phyloP scores from a whole-genome alignment of 2,797 vertebrate species.

The Tachyglossus aculeatus region DNA sequence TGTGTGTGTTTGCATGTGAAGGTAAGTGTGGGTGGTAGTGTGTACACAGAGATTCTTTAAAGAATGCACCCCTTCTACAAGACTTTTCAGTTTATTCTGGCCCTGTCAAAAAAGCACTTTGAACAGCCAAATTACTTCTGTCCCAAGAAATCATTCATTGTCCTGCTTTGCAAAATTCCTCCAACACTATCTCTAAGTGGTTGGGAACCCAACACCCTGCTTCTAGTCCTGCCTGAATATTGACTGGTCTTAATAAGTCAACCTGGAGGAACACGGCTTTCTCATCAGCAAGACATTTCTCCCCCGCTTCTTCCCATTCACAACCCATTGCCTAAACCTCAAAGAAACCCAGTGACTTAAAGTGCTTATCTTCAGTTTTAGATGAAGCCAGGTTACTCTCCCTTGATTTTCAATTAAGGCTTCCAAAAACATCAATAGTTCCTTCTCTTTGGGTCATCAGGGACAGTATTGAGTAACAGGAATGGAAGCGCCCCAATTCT shows the following conservation, averaged over 20 bases:
- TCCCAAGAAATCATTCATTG: neutral
- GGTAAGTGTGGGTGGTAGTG: neutral
- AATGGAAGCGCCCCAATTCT: neutral
- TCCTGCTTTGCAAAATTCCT: neutral
- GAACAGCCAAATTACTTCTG: neutral
- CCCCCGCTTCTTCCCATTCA: neutral
- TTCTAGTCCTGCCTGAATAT: neutral
- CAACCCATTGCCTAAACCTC: neutral
- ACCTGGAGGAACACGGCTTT: neutral
- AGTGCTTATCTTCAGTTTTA: neutral
- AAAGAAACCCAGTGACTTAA: neutral
- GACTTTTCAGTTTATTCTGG: neutral
- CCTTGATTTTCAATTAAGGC: conserved; percentile 7
- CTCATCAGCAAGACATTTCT: neutral
- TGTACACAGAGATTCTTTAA: neutral
- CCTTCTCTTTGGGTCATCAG: neutral
- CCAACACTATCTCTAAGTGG: conserved; percentile 13
- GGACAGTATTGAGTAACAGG: neutral
- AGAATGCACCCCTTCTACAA: neutral
- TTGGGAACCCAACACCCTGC: neutral
- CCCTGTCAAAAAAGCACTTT: neutral
- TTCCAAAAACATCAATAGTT: conserved; percentile 4
- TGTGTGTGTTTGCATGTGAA: neutral
- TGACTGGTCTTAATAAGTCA: neutral
- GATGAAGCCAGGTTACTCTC: neutral